Percentiles rank a stretch among this genome's conserved stretches.
phyloP scores from a whole-genome alignment of 2,888 invertebrate genomes.

The Odontocolon sp. region DNA sequence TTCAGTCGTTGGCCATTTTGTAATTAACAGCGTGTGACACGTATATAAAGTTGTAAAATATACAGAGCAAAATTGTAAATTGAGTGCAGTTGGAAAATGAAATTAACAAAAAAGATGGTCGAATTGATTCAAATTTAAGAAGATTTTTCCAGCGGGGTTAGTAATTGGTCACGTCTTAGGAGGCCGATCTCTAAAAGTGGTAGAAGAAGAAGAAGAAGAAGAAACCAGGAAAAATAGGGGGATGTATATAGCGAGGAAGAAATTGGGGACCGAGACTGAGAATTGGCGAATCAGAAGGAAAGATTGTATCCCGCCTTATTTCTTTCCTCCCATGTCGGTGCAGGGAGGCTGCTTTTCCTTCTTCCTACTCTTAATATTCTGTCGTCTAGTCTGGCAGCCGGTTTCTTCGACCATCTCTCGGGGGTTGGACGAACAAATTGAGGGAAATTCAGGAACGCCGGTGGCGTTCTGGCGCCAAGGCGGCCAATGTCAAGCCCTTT shows the following conservation, averaged over 20 bases:
- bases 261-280: not conserved
- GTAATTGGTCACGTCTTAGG: no score
- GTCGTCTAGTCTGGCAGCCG: not conserved
- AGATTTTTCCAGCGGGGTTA: no score
- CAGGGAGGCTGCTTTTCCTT: not conserved
- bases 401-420: not conserved
- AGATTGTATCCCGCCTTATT: constrained; percentile 15
- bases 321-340: not conserved
- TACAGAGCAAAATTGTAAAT: no score
- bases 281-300: not conserved
- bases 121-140: no score
- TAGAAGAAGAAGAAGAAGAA: not conserved
- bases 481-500: not conserved
- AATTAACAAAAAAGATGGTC: no score
- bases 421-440: constrained; percentile 17
- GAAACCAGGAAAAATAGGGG: not conserved
- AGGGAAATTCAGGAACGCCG: not conserved
- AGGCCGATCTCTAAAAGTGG: no score
- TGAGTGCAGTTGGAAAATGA: no score
- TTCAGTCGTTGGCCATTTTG: no score
- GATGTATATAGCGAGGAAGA: not conserved
- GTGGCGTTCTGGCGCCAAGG: not conserved
- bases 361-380: not conserved
- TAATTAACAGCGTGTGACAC: no score
- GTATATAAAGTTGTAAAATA: no score